A percentile compares a stretch with the other conserved stretches of the same genome.
Conservation (phyloP, 2,797 vertebrate species). For the Thamnophis elegans region DNA sequence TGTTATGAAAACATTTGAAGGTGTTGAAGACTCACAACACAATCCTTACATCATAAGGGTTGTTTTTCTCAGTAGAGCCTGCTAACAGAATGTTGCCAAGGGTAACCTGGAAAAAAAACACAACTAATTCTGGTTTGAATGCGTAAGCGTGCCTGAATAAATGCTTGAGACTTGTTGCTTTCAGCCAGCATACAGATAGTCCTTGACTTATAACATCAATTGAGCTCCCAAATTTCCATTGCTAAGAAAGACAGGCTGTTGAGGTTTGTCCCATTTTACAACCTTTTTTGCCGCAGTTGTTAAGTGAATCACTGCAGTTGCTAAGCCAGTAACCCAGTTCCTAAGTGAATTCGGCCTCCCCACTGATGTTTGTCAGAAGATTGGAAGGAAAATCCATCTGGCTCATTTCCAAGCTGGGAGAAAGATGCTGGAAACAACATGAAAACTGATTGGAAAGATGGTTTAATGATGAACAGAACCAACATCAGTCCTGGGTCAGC, state of each 20-base stretch:
- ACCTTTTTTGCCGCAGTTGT: neutral
- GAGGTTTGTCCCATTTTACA: neutral
- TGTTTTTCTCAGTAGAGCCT: neutral
- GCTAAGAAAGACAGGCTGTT: neutral
- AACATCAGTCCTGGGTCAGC: too few species aligned
- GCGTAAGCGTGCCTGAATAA: neutral
- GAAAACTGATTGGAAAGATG: too few species aligned
- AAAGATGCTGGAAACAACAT: too few species aligned
- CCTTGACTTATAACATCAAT: neutral
- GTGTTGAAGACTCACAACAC: neutral
- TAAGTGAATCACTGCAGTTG: neutral
- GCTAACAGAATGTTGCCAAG: neutral
- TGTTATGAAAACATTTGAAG: neutral
- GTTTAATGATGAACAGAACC: too few species aligned
- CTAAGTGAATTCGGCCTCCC: neutral
- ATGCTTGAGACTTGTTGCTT: neutral
- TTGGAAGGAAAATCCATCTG: neutral
- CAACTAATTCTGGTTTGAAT: neutral
- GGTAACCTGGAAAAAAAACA: neutral
- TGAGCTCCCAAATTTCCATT: neutral
- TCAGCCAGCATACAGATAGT: neutral
- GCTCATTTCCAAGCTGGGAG: too few species aligned
- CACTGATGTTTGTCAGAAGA: neutral
- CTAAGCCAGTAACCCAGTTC: neutral
- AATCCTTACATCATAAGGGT: neutral